Evolutionary conservation across 2,888 invertebrate genomes (phyloP).

Genomic region (Melitaea athalia): DNA sequence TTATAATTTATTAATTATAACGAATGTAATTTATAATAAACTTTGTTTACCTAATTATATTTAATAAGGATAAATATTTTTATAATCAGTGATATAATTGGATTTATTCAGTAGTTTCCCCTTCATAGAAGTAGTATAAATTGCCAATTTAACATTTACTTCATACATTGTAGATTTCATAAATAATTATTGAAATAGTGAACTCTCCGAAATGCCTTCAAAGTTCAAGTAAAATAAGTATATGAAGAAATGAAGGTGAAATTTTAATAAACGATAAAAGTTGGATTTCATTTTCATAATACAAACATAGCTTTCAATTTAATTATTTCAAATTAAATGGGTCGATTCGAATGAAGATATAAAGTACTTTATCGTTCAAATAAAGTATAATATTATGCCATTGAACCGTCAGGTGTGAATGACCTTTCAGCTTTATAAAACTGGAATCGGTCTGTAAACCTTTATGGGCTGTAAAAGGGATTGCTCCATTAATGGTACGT

Average conservation of each 20-base stretch:
- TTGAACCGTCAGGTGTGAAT: constrained; percentile 22
- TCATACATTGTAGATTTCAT: no score
- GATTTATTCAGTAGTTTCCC: no score
- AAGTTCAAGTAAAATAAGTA: no score
- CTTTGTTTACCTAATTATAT: no score
- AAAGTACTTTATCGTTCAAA: constrained; percentile 1
- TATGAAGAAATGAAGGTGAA: neutral
- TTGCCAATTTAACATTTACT: no score
- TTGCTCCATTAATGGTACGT: constrained; percentile 61
- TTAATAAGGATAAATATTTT: no score
- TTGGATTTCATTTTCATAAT: neutral
- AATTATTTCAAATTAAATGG: neutral
- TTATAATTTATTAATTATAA: no score
- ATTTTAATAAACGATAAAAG: neutral
- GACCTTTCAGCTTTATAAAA: constrained; percentile 33
- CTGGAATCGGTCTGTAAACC: constrained; percentile 36
- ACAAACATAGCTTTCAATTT: neutral
- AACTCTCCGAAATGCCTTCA: no score
- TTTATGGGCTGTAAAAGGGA: constrained; percentile 65
- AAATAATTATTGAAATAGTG: no score
- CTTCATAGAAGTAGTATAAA: no score
- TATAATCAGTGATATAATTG: no score
- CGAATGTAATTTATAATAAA: no score
- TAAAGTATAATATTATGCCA: constrained; percentile 7
- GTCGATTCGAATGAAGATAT: constrained; percentile 6